Percentiles rank a stretch among this genome's conserved stretches.
phyloP scores from a whole-genome alignment of 2,888 invertebrate species.

The Barypeithes pellucidus region DNA sequence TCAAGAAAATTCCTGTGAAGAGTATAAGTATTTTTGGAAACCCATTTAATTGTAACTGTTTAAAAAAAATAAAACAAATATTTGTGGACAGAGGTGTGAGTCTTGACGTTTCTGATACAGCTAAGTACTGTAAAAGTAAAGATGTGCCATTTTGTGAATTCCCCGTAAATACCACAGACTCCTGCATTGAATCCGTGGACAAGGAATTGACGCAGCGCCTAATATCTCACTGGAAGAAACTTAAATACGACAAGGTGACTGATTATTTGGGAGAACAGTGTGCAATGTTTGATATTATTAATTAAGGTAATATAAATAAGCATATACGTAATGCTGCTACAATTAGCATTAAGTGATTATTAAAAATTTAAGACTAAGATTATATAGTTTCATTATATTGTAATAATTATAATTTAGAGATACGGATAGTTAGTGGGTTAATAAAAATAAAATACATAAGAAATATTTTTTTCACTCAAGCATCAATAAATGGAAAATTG shows the following conservation, averaged over 20 bases:
- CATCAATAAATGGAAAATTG: too few relatives aligned
- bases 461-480: too few relatives aligned
- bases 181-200: not conserved
- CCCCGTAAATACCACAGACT: not conserved
- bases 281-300: not conserved
- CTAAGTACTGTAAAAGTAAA: not conserved
- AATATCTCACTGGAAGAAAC: not conserved
- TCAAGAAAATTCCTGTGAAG: not conserved
- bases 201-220: constrained; percentile 6
- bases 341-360: too few relatives aligned
- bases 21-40: constrained; percentile 23
- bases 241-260: not conserved
- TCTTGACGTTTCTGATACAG: not conserved
- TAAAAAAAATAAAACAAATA: not conserved
- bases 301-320: not conserved
- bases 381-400: too few relatives aligned
- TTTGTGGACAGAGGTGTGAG: not conserved
- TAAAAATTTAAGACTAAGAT: too few relatives aligned
- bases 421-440: too few relatives aligned
- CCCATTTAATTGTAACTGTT: constrained; percentile 12
- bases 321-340: too few relatives aligned
- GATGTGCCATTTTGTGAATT: constrained; percentile 5
- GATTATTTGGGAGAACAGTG: not conserved
- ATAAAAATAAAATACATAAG: too few relatives aligned
- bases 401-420: too few relatives aligned